phyloP scores from a whole-genome alignment of 2,113 vertebrate genomes.

The Neogale vison region DNA sequence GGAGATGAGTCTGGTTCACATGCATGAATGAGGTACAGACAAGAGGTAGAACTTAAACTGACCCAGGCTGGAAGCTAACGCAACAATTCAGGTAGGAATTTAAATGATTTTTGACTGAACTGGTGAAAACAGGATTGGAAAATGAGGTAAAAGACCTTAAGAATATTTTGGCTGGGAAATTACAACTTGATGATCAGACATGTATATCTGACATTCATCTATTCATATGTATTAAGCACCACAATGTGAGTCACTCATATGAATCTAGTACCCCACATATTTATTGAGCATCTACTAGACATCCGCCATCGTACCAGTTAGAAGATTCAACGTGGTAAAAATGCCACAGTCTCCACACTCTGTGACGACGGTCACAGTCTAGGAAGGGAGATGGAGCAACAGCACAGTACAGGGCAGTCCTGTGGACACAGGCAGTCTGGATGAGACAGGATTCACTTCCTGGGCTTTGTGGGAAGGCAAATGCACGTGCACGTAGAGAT shows the following conservation, averaged over 20 bases:
- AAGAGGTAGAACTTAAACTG: background rate
- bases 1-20: background rate
- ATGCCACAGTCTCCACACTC: background rate
- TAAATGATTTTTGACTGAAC: constrained; percentile 1
- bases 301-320: background rate
- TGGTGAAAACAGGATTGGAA: background rate
- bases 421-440: rapidly evolving
- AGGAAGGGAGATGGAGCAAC: background rate
- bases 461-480: background rate
- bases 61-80: background rate
- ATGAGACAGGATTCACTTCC: background rate
- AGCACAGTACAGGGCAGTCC: background rate
- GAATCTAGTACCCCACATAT: background rate
- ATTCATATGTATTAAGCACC: background rate
- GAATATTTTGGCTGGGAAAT: background rate
- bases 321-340: background rate
- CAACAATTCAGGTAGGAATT: background rate
- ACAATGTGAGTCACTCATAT: background rate
- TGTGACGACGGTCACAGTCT: background rate
- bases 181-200: background rate
- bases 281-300: background rate
- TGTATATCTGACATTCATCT: background rate
- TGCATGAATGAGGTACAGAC: background rate
- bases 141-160: background rate
- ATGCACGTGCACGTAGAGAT: rapidly evolving